Base-by-base conservation (phyloP, 2,113 vertebrate genomes). In the Antechinus stuartii region DNA sequence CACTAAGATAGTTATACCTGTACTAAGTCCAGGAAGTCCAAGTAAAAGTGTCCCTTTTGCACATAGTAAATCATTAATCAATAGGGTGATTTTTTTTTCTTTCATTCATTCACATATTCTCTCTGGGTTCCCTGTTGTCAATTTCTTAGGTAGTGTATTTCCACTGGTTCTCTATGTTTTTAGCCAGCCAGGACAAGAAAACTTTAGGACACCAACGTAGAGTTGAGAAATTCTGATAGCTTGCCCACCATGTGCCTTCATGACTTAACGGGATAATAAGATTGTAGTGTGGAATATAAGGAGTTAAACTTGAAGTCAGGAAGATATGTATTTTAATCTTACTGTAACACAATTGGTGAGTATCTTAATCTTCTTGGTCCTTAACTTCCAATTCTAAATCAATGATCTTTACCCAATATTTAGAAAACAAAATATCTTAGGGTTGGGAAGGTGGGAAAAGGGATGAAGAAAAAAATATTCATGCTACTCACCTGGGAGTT, bases 1-100 rank as follows among this genome's bases (percentile, higher is more conserved):
- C 19, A 8, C 22, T 42, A 84, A 84, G n/a, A 42, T 49, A 27
- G 56, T 8, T 91, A 95, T 95, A 94, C 91, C 0, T 26, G 11
- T 7, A 92, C 2, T 54, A 93, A 49, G 23, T 97, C 95, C 19
- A 68, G 7, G n/a, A 84, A 84, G 7, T 84, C 68, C 68, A 84
- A 23, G 35, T 42, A 84, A 35, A n/a, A 23, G n/a, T 84, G n/a
- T 42, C 68, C n/a, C 68, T 84, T 84, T 84, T 84, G 19, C 35
- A 42, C 19, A 42, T 84, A 42, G 35, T 84, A 42, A 84, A 84
- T 42, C 19, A n/a, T 84, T 42, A n/a, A 84, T 23, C 68, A 84
- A 68, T 35, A 30, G 12, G 35, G 50, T 52, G 50, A 52, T 8
- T 84, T n/a, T 19, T n/a, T 76, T 76, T 35, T 24, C 54, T 23